Conservation (phyloP, 53 echinoderm and acorn worm species). For the Mesocentrotus franciscanus region DNA sequence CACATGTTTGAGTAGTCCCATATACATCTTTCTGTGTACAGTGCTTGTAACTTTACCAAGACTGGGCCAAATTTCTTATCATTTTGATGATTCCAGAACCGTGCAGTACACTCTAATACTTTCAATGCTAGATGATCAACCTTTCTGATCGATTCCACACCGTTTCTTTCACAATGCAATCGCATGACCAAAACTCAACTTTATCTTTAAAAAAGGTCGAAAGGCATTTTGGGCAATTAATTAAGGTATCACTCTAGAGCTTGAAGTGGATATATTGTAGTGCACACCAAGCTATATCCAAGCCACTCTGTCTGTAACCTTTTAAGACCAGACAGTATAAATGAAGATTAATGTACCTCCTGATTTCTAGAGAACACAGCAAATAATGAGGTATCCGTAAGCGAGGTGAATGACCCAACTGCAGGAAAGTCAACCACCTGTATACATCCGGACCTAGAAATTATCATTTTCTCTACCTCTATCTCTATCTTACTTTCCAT, state of each 20-base stretch:
- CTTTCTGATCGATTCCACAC: too few species aligned
- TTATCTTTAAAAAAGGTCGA: too few species aligned
- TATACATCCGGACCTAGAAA: neutral
- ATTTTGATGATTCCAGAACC: too few species aligned
- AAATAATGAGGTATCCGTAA: neutral
- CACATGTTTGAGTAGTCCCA: too few species aligned
- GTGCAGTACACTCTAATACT: too few species aligned
- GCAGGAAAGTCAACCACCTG: constrained; percentile 28
- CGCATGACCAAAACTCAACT: too few species aligned
- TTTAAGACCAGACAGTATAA: neutral
- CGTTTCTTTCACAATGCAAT: too few species aligned
- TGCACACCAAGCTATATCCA: neutral
- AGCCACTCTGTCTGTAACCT: neutral
- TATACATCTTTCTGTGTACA: too few species aligned
- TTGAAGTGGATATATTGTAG: neutral
- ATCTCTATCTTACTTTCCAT: neutral
- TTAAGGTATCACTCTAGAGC: neutral
- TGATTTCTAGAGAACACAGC: constrained; percentile 16
- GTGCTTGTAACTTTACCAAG: too few species aligned
- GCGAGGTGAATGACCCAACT: neutral
- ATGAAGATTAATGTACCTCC: constrained; percentile 30
- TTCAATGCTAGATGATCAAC: too few species aligned
- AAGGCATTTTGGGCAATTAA: too few species aligned
- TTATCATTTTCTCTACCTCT: neutral
- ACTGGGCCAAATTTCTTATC: too few species aligned